Percentiles rank a stretch among this genome's conserved stretches.
Conservation (phyloP, 2,113 vertebrate species). For the Poicephalus meyeri region DNA sequence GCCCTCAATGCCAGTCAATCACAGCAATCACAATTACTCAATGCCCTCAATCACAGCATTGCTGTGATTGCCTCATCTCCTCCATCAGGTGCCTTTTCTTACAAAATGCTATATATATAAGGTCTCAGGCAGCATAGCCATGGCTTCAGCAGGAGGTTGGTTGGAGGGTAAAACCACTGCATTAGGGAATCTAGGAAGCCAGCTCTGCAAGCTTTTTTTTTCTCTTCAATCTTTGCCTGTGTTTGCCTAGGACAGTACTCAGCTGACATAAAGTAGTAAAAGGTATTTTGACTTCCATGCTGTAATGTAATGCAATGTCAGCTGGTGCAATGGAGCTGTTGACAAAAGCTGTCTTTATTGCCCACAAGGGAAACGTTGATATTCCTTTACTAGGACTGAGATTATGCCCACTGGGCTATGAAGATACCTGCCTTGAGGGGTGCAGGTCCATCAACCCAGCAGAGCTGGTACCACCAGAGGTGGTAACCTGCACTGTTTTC, state of each 20-base stretch:
- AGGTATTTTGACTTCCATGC: background rate
- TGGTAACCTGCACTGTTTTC: background rate
- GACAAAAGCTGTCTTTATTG: background rate
- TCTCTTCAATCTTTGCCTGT: background rate
- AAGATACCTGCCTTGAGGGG: rapidly evolving
- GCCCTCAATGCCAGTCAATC: background rate
- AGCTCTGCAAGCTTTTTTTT: background rate
- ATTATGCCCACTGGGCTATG: background rate
- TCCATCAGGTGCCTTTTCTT: background rate
- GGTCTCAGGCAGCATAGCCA: no score
- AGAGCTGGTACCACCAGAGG: background rate
- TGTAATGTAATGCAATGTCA: background rate
- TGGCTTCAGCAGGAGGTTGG: background rate
- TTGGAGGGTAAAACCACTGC: background rate
- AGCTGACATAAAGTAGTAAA: background rate
- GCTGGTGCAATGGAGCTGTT: background rate
- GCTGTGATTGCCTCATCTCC: background rate
- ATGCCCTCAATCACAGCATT: background rate
- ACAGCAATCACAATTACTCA: no score
- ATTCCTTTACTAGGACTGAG: background rate
- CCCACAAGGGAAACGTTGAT: no score
- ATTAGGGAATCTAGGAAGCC: background rate
- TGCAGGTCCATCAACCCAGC: no score
- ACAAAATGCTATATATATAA: no score
- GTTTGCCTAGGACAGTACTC: background rate